phyloP scores from a whole-genome alignment of 2,797 vertebrate genomes.

The Kryptopterus vitreolus region DNA sequence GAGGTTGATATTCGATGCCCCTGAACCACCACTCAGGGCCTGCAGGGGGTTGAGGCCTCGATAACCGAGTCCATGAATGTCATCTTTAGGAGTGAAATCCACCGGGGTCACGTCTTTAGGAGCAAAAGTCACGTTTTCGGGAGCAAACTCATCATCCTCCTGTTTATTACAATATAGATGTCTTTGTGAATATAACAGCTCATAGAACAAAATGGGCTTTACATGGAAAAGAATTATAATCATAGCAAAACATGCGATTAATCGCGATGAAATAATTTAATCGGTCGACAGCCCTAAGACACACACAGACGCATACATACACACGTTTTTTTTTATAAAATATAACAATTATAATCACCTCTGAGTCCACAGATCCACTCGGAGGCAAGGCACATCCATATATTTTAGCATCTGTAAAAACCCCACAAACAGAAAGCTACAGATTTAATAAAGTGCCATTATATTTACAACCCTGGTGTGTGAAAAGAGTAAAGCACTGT shows the following conservation, averaged over 20 bases:
- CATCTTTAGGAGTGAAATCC: constrained; percentile 81
- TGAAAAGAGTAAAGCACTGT: neutral
- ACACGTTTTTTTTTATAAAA: no score
- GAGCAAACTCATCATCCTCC: constrained; percentile 85
- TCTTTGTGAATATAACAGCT: neutral
- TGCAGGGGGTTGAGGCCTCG: constrained; percentile 84
- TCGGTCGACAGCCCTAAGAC: no score
- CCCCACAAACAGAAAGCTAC: constrained; percentile 3
- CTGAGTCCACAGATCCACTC: constrained; percentile 80
- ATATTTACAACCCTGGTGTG: neutral
- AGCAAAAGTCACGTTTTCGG: constrained; percentile 89
- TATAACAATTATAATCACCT: constrained; percentile 70
- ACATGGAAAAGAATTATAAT: neutral
- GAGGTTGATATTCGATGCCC: constrained; percentile 72
- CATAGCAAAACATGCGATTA: no score
- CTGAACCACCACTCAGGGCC: constrained; percentile 74
- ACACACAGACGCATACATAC: no score
- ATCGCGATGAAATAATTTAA: no score
- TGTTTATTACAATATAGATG: constrained; percentile 42
- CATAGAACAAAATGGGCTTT: neutral
- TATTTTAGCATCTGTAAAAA: constrained; percentile 69
- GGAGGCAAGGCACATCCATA: constrained; percentile 77
- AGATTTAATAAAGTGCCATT: neutral
- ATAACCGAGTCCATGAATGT: constrained; percentile 88
- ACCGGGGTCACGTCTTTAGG: constrained; percentile 89